Percentiles rank a stretch among this genome's conserved stretches.
Evolutionary conservation across 2,888 invertebrate genomes (phyloP).

Genomic region (Epiblema foenella): DNA sequence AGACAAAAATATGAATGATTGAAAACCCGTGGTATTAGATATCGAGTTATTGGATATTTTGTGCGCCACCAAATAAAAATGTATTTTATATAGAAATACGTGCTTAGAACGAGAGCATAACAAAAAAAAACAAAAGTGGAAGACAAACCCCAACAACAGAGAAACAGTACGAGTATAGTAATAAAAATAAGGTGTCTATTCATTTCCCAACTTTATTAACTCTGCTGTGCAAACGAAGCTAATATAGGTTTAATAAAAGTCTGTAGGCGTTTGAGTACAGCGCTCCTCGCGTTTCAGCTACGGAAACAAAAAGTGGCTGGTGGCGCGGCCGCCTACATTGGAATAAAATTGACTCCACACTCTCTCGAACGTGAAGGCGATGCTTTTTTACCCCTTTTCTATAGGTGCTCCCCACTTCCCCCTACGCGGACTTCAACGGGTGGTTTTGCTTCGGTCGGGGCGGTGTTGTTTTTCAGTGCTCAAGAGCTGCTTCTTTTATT

Average conservation of each 20-base stretch:
- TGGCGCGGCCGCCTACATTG: slow-evolving; percentile 84
- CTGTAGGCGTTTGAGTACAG: slow-evolving; percentile 82
- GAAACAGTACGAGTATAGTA: background rate
- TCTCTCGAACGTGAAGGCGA: slow-evolving; percentile 83
- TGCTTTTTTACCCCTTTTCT: slow-evolving; percentile 79
- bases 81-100: slow-evolving; percentile 5
- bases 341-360: slow-evolving; percentile 85
- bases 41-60: background rate
- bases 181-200: slow-evolving; percentile 35
- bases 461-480: slow-evolving; percentile 84
- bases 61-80: background rate
- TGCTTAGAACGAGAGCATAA: background rate
- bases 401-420: slow-evolving; percentile 57
- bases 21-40: background rate
- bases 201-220: slow-evolving; percentile 44
- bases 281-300: slow-evolving; percentile 81
- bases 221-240: slow-evolving; percentile 54
- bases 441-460: slow-evolving; percentile 83
- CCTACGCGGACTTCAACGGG: slow-evolving; percentile 82
- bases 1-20: background rate
- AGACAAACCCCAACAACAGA: slow-evolving; percentile 12
- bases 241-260: slow-evolving; percentile 79
- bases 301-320: slow-evolving; percentile 83
- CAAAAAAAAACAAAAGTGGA: slow-evolving; percentile 1
- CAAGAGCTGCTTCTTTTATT: slow-evolving; percentile 84